Conservation (phyloP, 2,797 vertebrate species). For the Siniperca undulata region DNA sequence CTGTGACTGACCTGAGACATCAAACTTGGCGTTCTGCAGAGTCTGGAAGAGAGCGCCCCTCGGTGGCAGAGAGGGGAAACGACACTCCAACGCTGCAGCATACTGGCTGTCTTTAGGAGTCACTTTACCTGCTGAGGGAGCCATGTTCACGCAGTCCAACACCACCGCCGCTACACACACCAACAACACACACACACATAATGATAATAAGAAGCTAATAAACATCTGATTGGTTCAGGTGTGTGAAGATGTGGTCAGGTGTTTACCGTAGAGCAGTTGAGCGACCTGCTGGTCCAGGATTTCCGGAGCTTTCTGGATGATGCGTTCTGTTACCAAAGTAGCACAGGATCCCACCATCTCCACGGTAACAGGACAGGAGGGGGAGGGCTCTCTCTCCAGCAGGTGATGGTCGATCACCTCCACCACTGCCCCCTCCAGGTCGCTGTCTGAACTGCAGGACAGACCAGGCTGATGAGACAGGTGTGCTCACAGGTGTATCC, state of each 20-base stretch:
- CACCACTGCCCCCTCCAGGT: conserved; percentile 88
- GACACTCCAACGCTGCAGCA: conserved; percentile 82
- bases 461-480: conserved; percentile 7
- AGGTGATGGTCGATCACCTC: conserved; percentile 93
- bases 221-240: background rate
- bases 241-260: background rate
- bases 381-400: conserved; percentile 80
- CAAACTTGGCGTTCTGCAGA: conserved; percentile 91
- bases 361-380: conserved; percentile 83
- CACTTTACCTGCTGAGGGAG: conserved; percentile 90
- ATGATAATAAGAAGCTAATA: background rate
- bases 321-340: conserved; percentile 91
- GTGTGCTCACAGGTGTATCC: background rate
- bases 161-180: conserved; percentile 87
- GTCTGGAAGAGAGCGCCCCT: conserved; percentile 87
- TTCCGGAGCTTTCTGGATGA: conserved; percentile 87
- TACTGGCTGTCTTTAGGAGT: conserved; percentile 89
- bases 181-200: background rate
- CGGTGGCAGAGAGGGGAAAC: conserved; percentile 87
- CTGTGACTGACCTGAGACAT: conserved; percentile 88
- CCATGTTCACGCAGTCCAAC: conserved; percentile 95
- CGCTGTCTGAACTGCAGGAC: conserved; percentile 83
- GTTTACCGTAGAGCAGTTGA: conserved; percentile 87
- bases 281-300: conserved; percentile 88
- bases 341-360: conserved; percentile 93